These are phyloP conservation scores for Tribolium castaneum DNA, from an alignment of 1,140 invertebrate species.

Conservation along the genomic window DNA sequence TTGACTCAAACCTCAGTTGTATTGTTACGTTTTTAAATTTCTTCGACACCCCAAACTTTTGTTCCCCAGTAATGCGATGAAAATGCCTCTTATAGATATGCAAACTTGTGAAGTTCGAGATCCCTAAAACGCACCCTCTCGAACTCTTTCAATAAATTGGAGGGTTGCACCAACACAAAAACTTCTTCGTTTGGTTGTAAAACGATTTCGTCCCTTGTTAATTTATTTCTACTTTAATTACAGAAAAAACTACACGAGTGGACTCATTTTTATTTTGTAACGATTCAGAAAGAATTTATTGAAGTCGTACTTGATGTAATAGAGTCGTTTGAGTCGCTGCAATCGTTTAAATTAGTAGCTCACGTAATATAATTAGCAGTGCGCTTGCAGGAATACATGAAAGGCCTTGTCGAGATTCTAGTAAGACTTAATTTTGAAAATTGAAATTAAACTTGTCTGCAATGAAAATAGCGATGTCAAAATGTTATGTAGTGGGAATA, in stretches of 20 bases:
- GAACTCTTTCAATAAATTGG: constrained; percentile 15
- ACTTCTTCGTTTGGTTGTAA: background rate
- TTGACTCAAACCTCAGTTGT: no score
- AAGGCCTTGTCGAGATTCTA: background rate
- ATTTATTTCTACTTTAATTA: background rate
- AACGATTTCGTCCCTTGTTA: background rate
- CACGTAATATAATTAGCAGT: background rate
- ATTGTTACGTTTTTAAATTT: background rate
- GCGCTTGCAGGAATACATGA: background rate
- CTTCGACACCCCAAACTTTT: background rate
- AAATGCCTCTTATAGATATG: constrained; percentile 1
- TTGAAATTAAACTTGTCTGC: constrained; percentile 3
- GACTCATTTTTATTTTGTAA: no score
- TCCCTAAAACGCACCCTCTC: background rate
- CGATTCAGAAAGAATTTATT: background rate
- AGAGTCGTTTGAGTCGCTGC: background rate
- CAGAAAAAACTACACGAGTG: background rate
- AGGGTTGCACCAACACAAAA: background rate
- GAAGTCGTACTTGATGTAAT: background rate
- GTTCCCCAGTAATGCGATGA: background rate
- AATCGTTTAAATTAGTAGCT: background rate
- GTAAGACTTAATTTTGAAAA: background rate
- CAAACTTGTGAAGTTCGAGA: background rate
- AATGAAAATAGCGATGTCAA: constrained; percentile 13
- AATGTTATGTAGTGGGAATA: constrained; percentile 24